Percentiles rank a stretch among this genome's conserved stretches.
Conservation (phyloP, 2,888 invertebrate species). For the Yponomeuta cagnagella region DNA sequence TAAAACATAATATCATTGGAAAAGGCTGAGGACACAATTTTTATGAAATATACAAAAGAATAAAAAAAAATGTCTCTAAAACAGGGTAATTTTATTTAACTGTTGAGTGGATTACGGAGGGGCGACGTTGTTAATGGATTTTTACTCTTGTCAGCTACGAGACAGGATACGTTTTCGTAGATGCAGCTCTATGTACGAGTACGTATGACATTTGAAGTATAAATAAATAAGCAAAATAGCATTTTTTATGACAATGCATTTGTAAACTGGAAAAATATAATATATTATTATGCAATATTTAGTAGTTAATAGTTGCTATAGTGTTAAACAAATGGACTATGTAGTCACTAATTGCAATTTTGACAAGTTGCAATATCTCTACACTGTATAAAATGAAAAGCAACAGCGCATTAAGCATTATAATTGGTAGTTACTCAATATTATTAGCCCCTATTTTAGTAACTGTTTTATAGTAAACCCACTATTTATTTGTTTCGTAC, state of each 20-base stretch:
- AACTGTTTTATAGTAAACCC: slow-evolving; percentile 49
- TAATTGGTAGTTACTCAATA: slow-evolving; percentile 35
- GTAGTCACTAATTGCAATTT: background rate
- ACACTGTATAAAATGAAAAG: slow-evolving; percentile 3
- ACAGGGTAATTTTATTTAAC: slow-evolving; percentile 72
- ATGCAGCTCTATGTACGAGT: slow-evolving; percentile 23
- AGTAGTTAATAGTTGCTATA: background rate
- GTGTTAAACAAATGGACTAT: background rate
- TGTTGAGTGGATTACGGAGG: slow-evolving; percentile 61
- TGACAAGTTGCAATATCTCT: slow-evolving; percentile 10
- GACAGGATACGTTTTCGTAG: slow-evolving; percentile 39
- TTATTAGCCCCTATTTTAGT: slow-evolving; percentile 19
- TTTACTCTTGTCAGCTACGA: slow-evolving; percentile 48
- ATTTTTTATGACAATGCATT: slow-evolving; percentile 13
- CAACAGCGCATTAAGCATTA: slow-evolving; percentile 24
- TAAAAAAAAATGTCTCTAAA: slow-evolving; percentile 58
- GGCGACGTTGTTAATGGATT: slow-evolving; percentile 58
- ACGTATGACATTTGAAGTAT: slow-evolving; percentile 11
- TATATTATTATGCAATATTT: background rate
- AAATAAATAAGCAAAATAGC: slow-evolving; percentile 1
- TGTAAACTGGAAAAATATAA: background rate
- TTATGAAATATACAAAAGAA: slow-evolving; percentile 54
- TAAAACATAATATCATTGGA: slow-evolving; percentile 65
- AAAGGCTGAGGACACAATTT: slow-evolving; percentile 74
- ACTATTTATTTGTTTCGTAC: slow-evolving; percentile 54